Evolutionary conservation across 2,888 invertebrate genomes (phyloP), one percentile per base, ranked within the genome.

Genomic region (Drosophila subquinaria): DNA sequence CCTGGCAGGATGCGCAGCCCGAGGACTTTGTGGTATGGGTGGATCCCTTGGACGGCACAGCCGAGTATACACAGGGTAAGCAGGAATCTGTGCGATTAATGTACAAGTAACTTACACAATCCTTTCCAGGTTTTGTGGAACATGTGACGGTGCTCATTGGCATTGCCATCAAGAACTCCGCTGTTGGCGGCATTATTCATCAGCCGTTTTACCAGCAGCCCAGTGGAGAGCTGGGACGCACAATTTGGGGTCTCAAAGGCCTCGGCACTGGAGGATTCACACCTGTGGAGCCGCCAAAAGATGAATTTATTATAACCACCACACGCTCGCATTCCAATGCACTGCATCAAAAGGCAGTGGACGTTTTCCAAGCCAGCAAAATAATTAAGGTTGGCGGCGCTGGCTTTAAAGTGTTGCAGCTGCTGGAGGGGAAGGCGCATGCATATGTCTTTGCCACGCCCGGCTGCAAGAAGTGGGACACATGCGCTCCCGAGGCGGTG

Each of bases 391-490:
- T 98, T 33, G 99, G 99, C 20, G 99, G 99, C n/a, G 98, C 98
- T 69, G 99, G 99, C 0, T 97, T 97, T 89, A 99, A 99, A 95
- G 92, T 98, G 92, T 80, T 93, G 5, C 93, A 93, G 48, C 93
- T 99, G 52, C 93, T 99, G 68, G 99, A 99, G 93, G 99, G 99
- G 0, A 95, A 95, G 90, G 99, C 98, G 0, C 98, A 99, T 89
- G 97, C 98, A 0, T 99, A 99, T 91, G 97, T 99, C 2, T 99
- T 98, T 93, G 98, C 99, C 0, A 98, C 98, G 89, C 94, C 95
- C 23, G 99, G 99, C 0, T 98, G 97, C 91, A 99, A 99, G 93
- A 98, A 98, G 92, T 99, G 99, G 99, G 99, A 99, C 92, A 99
- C 99, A 0, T 99, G 99, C 92, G 99, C 98, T 0, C 98, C 99